Evolutionary conservation across 2,888 invertebrate genomes (phyloP), one percentile per base, ranked within the genome.

Genomic region (Patella ulyssiponensis): DNA sequence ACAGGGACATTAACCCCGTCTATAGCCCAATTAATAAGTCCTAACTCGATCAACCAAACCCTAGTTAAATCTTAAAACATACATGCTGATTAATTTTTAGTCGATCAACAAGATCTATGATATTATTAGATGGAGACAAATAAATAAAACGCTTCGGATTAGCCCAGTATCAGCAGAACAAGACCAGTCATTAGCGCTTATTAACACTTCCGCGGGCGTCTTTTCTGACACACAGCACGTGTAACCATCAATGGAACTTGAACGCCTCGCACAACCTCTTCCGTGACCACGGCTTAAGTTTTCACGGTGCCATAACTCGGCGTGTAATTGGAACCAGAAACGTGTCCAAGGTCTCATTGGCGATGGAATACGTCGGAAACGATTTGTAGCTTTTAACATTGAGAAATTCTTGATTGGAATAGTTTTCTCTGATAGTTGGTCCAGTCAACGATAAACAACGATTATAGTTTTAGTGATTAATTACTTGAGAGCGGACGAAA

Each of bases 261-360:
- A 4, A 4, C 64, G 23, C 23, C 64, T n/a, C 64, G n/a, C 23
- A 64, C 64, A 64, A 64, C 23, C 64, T 12, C 12, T 14, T 64
- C 64, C 64, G 20, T 64, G 64, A 64, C 64, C 64, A 64, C n/a
- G 20, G 20, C 11, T 64, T 23, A 64, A n/a, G 64, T 64, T 64
- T 64, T 64, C 64, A 64, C n/a, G 2, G 20, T 64, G n/a, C 64
- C 64, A 64, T 64, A 23, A 64, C 23, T 64, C 23, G 20, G 64
- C 64, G n/a, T 64, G 64, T 64, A 64, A 64, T 64, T 64, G 64
- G 64, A 64, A 64, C 64, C 64, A 64, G 20, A 64, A 64, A 64
- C 64, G n/a, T 20, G 64, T 20, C 23, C 64, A 20, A 20, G 64
- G 23, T 64, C 64, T 64, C 64, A 12, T 64, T 23, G 23, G 64